These are phyloP conservation scores for Drosophila parvula DNA, from an alignment of 1,140 invertebrate genomes.

Conservation along the genomic window DNA sequence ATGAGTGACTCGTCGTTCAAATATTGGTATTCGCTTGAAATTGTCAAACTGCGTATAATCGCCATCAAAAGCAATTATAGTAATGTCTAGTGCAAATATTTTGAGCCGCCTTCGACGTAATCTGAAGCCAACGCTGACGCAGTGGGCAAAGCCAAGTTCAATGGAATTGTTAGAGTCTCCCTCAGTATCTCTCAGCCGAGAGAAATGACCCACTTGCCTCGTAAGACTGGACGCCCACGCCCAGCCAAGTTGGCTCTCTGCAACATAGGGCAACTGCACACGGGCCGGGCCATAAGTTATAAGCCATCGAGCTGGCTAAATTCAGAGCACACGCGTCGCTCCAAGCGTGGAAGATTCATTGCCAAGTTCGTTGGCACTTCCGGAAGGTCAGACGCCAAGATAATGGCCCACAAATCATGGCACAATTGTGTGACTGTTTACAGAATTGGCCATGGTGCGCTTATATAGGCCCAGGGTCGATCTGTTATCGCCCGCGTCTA, in stretches of 20 bases:
- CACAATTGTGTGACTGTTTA: constrained; percentile 41
- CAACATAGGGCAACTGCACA: constrained; percentile 10
- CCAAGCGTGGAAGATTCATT: constrained; percentile 64
- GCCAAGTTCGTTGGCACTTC: constrained; percentile 77
- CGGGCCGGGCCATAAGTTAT: constrained; percentile 9
- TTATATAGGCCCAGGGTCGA: constrained; percentile 56
- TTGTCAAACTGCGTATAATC: constrained; percentile 55
- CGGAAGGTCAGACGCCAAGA: constrained; percentile 48
- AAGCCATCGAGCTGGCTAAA: constrained; percentile 38
- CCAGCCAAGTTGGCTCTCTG: constrained; percentile 23
- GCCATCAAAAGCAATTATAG: constrained; percentile 41
- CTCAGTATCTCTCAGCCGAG: not conserved
- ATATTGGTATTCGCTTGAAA: constrained; percentile 69
- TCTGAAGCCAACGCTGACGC: constrained; percentile 41
- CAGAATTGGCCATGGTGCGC: constrained; percentile 60
- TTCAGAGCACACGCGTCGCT: constrained; percentile 58
- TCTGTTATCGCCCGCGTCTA: constrained; percentile 29
- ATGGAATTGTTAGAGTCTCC: constrained; percentile 66
- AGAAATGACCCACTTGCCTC: constrained; percentile 45
- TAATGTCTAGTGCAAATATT: constrained; percentile 70
- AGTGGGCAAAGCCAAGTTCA: constrained; percentile 59
- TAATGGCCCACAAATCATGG: constrained; percentile 57
- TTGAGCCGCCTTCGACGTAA: constrained; percentile 45
- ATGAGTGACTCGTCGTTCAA: constrained; percentile 63
- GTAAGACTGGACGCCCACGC: constrained; percentile 34